Percentiles rank a stretch among this genome's conserved stretches.
Evolutionary conservation across 2,113 vertebrate genomes (phyloP).

Genomic region (Typhlomys cinereus): DNA sequence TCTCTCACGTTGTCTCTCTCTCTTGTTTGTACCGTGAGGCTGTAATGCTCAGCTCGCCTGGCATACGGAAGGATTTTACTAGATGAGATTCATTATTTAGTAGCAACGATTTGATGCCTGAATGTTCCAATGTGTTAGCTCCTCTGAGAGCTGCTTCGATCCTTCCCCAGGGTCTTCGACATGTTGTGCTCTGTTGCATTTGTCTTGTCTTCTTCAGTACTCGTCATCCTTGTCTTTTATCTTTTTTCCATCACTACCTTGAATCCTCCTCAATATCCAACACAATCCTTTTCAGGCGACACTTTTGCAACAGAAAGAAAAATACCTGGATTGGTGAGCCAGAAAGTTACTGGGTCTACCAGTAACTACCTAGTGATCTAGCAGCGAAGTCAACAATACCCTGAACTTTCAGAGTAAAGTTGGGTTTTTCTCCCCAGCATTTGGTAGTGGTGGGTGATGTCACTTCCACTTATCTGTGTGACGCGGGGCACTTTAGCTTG

Average conservation of each 20-base stretch:
- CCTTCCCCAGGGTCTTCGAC: background rate
- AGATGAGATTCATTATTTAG: background rate
- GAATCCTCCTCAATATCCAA: background rate
- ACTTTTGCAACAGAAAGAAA: background rate
- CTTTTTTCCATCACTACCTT: background rate
- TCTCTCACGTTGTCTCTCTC: background rate
- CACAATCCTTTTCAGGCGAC: background rate
- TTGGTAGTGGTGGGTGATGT: background rate
- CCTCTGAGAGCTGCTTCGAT: background rate
- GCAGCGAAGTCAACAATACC: too few relatives aligned
- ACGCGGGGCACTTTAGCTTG: background rate
- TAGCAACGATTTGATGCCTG: background rate
- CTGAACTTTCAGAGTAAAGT: too few relatives aligned
- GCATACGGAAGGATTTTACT: background rate
- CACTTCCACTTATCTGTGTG: background rate
- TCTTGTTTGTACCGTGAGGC: background rate
- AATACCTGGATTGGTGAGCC: background rate
- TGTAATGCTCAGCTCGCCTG: background rate
- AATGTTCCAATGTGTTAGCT: background rate
- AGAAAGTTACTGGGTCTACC: too few relatives aligned
- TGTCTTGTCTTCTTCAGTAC: background rate
- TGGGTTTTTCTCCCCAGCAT: constrained; percentile 21
- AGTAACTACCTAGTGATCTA: too few relatives aligned
- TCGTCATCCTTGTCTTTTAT: background rate
- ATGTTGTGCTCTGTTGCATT: background rate